phyloP scores from a whole-genome alignment of 2,113 vertebrate genomes.

The Neolamprologus variostigma region DNA sequence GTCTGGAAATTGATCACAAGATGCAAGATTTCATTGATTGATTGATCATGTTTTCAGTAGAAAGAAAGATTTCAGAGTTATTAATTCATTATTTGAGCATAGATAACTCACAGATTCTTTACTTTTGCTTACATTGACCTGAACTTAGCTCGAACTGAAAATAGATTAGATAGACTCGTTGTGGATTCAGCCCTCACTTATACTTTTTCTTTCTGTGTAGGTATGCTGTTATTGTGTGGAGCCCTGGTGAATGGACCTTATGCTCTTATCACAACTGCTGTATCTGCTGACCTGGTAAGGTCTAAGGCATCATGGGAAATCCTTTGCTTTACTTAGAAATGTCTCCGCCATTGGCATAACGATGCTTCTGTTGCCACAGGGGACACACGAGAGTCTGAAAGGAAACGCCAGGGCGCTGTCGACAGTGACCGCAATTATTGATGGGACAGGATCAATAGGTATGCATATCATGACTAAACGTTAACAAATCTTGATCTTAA shows the following conservation, averaged over 20 bases:
- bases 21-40: not conserved
- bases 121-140: not conserved
- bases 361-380: slow-evolving; percentile 63
- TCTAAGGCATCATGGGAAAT: not conserved
- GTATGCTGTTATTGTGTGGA: slow-evolving; percentile 87
- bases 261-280: slow-evolving; percentile 91
- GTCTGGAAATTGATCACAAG: not conserved
- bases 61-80: not conserved
- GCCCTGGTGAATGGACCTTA: slow-evolving; percentile 92
- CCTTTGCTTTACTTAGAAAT: not conserved
- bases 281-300: slow-evolving; percentile 92
- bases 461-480: not conserved
- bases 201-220: slow-evolving; percentile 48
- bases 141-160: not conserved
- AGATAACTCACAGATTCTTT: not conserved
- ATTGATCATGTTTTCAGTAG: not conserved
- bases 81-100: not conserved
- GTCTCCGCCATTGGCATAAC: rapidly evolving
- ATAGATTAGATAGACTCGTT: not conserved
- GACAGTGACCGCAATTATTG: slow-evolving; percentile 93
- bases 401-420: slow-evolving; percentile 92
- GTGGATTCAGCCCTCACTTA: not conserved
- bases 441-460: slow-evolving; percentile 93
- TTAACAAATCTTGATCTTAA: not conserved
- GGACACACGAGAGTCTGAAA: slow-evolving; percentile 88